phyloP scores from a whole-genome alignment of 2,888 invertebrate species.

The Palloptera scutellata region DNA sequence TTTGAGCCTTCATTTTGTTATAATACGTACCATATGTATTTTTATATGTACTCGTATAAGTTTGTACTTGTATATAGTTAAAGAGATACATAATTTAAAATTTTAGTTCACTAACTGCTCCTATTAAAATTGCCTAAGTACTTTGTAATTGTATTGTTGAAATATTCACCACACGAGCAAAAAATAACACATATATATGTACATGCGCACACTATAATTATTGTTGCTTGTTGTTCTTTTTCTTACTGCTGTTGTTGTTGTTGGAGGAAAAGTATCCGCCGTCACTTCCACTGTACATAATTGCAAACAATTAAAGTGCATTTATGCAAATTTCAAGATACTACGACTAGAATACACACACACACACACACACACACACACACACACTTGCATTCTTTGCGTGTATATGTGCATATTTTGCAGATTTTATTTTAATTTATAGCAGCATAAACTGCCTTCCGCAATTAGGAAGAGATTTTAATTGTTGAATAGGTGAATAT shows the following conservation, averaged over 20 bases:
- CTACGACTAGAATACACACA: background rate
- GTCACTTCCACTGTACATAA: slow-evolving; percentile 44
- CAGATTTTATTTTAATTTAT: background rate
- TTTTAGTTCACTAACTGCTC: too few species aligned
- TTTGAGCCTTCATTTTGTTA: too few species aligned
- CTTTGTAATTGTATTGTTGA: too few species aligned
- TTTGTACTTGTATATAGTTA: too few species aligned
- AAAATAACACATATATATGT: too few species aligned
- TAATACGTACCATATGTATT: too few species aligned
- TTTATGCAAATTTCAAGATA: slow-evolving; percentile 51
- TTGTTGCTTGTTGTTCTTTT: background rate
- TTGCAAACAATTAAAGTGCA: slow-evolving; percentile 56
- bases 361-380: background rate
- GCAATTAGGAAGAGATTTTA: background rate
- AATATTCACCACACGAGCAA: too few species aligned
- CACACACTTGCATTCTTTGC: background rate
- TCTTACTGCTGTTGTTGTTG: background rate
- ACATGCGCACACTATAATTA: too few species aligned
- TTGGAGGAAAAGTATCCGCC: background rate
- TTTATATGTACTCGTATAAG: too few species aligned
- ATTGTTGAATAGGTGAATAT: background rate
- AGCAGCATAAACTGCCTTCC: background rate
- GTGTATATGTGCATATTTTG: background rate
- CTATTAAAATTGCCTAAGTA: too few species aligned
- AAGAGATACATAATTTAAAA: too few species aligned